These are phyloP conservation scores for Drosophila subsilvestris DNA, from an alignment of 2,888 invertebrate species.

Conservation along the genomic window DNA sequence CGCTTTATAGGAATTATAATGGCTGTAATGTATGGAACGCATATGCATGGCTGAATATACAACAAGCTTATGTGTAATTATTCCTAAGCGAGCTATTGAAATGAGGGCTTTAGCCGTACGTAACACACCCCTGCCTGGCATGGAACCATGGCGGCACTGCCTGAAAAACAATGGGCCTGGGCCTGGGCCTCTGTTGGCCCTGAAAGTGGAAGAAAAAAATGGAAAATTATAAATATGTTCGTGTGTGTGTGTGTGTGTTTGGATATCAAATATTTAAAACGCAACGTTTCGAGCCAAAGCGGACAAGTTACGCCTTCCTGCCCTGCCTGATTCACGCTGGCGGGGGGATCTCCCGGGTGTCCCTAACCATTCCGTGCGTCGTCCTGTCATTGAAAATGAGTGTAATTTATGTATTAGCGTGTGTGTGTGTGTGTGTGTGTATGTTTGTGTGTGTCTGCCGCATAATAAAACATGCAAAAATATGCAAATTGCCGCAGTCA, in stretches of 20 bases:
- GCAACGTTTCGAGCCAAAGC: conserved; percentile 34
- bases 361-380: not conserved
- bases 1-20: conserved; percentile 6
- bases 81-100: conserved; percentile 77
- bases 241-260: conserved; percentile 47
- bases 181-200: conserved; percentile 25
- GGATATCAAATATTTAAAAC: conserved; percentile 77
- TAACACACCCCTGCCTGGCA: conserved; percentile 15
- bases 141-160: conserved; percentile 1
- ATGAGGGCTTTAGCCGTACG: conserved; percentile 54
- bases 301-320: conserved; percentile 61
- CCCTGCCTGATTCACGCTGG: conserved; percentile 6
- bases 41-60: conserved; percentile 10
- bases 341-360: conserved; percentile 20
- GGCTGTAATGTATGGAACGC: conserved; percentile 23
- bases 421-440: conserved; percentile 27
- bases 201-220: conserved; percentile 18
- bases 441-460: conserved; percentile 35
- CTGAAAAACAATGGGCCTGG: conserved; percentile 31
- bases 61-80: conserved; percentile 52
- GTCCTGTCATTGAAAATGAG: conserved; percentile 74
- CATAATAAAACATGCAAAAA: conserved; percentile 76
- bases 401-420: conserved; percentile 76
- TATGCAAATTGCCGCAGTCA: conserved; percentile 78
- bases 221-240: conserved; percentile 13